Evolutionary conservation across 2,113 vertebrate genomes (phyloP).

Genomic region (Callocephalon fimbriatum): DNA sequence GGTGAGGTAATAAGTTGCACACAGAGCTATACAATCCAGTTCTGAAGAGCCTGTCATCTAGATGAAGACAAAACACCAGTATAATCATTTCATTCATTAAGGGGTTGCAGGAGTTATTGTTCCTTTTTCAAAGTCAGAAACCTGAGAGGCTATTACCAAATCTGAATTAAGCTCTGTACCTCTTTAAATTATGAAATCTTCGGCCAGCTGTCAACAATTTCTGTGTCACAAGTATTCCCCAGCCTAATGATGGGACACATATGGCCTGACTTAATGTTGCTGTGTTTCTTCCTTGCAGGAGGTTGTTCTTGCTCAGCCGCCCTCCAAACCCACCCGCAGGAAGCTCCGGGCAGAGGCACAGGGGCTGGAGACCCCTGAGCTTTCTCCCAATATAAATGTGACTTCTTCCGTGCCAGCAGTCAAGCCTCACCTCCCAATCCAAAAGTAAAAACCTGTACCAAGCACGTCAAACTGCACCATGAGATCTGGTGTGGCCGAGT

Average conservation of each 20-base stretch:
- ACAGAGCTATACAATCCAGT: background rate
- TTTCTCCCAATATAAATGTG: slow-evolving; percentile 65
- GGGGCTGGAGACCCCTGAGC: slow-evolving; percentile 81
- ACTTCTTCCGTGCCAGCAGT: slow-evolving; percentile 59
- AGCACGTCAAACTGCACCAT: background rate
- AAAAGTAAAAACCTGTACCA: slow-evolving; percentile 80
- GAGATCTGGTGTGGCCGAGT: background rate
- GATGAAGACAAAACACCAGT: background rate
- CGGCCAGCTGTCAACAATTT: slow-evolving; percentile 31
- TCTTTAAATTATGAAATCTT: slow-evolving; percentile 6
- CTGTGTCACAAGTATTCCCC: background rate
- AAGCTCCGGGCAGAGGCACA: slow-evolving; percentile 87
- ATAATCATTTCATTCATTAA: background rate
- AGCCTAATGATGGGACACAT: background rate
- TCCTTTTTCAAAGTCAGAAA: slow-evolving; percentile 16
- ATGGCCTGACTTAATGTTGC: background rate
- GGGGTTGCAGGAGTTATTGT: background rate
- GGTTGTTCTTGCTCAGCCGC: slow-evolving; percentile 78
- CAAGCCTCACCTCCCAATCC: slow-evolving; percentile 81
- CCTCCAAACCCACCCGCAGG: slow-evolving; percentile 90
- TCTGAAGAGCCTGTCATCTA: background rate
- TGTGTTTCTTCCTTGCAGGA: slow-evolving; percentile 79
- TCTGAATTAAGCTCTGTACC: background rate
- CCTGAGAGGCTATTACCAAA: slow-evolving; percentile 1
- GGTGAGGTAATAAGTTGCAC: background rate